Base-by-base conservation (phyloP, 2,888 invertebrate species). In the Synanthedon andrenaeformis region DNA sequence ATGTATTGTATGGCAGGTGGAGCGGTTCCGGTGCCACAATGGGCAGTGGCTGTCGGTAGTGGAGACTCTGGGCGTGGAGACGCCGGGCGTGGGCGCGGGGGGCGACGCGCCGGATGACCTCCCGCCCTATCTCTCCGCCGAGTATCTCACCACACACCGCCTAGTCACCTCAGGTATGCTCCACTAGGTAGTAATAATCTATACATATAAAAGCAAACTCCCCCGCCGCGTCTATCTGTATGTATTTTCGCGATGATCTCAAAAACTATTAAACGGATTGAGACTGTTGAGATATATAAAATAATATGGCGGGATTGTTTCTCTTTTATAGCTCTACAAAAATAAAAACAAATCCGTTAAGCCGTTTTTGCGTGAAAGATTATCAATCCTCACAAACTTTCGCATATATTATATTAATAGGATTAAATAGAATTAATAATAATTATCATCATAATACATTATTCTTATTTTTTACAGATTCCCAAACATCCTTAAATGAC, bases 31-130 rank as follows among this genome's bases (percentile, higher is more conserved):
- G n/a, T 96, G 96, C 83, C 98, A 99, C 83, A 99, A 99, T 80
- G 95, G 96, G 0, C 98, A 99, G 75, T 99, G 99, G 99, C 86
- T 99, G 62, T 96, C 97, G 68, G 98, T 98, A 93, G 96, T 99
- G 45, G 96, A 97, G 79, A 90, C 90, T 49, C 85, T 90, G 59
- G 89, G 89, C n/a, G 78, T 88, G 45, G 90, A 89, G 62, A 81
- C 84, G 17, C 90, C 91, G 58, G 88, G 89, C 55, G 87, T 79
- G 53, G 86, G 86, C 53, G 82, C 76, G 52, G 89, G 89, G 51
- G 90, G 88, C 51, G 92, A 92, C 62, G 90, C 77, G 56, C 63
- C 69, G 42, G 83, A 91, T 59, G 92, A 92, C 67, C 78, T 94
- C 62, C 93, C 94, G 56, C 92, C 93, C 1, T 94, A 93, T 80